Base-by-base conservation (phyloP, 2,113 vertebrate species). In the Bothrops jararaca region DNA sequence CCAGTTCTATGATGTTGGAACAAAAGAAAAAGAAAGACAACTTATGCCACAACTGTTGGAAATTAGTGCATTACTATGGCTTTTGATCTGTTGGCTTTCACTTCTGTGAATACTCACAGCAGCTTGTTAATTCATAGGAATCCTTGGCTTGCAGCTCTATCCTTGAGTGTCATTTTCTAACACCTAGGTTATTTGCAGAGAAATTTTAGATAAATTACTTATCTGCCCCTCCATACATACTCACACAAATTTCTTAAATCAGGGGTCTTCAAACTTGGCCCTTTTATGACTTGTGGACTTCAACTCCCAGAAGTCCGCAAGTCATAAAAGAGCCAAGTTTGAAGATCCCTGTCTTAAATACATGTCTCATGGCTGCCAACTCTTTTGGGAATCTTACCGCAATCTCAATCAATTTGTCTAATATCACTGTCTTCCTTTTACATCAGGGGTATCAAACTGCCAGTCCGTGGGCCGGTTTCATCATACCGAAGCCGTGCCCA, bases 391-490 rank as follows among this genome's bases (percentile, higher is more conserved):
- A 74, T 74, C 29, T 69, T n/a, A 29, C 64, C 29, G 5, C 12
- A 69, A 34, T n/a, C 64, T 34, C n/a, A n/a, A 74, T 74, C 64
- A 34, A 74, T 1, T 74, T 74, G 64, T 74, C 64, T 15, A 74
- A 74, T 34, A 18, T 74, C n/a, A 34, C n/a, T 34, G 64, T 74
- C 13, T 74, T 74, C 64, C 60, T n/a, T 69, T 69, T 69, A 50
- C 48, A 50, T 8, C 48, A 50, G 48, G 48, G 48, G 48, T 50
- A 8, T 50, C 8, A 50, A 50, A 50, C 9, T 50, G 48, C 48
- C 8, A 0, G 48, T 50, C 48, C 1, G 1, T 0, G 1, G 48
- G 7, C 48, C 1, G 1, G 48, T 50, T 50, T 50, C 48, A 50
- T 50, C 48, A 50, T 50, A 50, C 48, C 48, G 8, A 50, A 50